Percentiles rank a stretch among this genome's conserved stretches.
These are phyloP conservation scores for Nansenia antarctica DNA, from an alignment of 2,113 vertebrate species.

Conservation along the genomic window DNA sequence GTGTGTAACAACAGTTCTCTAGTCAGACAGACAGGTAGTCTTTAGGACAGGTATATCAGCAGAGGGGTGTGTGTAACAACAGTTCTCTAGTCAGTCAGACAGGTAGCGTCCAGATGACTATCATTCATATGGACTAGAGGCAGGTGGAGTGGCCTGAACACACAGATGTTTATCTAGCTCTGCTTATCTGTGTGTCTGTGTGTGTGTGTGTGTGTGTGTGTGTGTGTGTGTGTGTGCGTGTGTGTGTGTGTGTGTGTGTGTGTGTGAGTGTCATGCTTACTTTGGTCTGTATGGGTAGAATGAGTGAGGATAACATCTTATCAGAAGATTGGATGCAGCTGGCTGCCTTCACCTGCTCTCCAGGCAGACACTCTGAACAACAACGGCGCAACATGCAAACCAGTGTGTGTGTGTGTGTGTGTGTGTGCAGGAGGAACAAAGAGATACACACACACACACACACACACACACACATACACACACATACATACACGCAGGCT, in stretches of 20 bases:
- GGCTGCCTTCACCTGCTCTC: not conserved
- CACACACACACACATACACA: not conserved
- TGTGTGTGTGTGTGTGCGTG: too few species aligned
- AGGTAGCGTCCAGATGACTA: not conserved
- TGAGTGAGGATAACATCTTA: not conserved
- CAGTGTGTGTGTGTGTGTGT: not conserved
- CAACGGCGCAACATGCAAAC: too few species aligned
- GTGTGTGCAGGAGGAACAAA: not conserved
- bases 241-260: too few species aligned
- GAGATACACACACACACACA: slow-evolving; percentile 3
- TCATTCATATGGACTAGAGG: not conserved
- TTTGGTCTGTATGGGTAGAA: not conserved
- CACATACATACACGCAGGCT: not conserved
- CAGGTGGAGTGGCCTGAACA: not conserved
- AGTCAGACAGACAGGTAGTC: not conserved
- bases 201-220: too few species aligned
- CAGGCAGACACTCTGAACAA: not conserved
- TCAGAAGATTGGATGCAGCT: not conserved
- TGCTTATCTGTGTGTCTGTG: not conserved
- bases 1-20: too few species aligned
- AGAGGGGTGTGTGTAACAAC: not conserved
- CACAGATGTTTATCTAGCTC: not conserved
- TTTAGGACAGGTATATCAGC: not conserved
- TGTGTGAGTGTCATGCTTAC: not conserved
- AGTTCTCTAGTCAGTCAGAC: not conserved